phyloP scores from a whole-genome alignment of 2,113 vertebrate species.

The Cyanoliseus patagonus region DNA sequence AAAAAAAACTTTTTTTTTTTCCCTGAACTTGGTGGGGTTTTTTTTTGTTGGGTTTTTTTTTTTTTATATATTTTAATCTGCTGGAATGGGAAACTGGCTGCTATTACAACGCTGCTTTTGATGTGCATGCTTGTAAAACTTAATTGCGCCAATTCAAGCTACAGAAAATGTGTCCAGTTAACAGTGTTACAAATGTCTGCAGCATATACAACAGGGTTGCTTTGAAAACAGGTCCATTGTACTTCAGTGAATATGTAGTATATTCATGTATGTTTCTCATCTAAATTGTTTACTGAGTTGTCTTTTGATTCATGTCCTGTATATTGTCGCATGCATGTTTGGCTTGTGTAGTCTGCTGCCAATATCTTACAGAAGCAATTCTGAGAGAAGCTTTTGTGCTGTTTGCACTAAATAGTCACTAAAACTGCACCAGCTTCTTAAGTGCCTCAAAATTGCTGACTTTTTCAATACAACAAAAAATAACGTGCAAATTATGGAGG shows the following conservation, averaged over 20 bases:
- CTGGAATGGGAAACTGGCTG: not conserved
- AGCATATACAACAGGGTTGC: not conserved
- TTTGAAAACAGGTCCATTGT: not conserved
- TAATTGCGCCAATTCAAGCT: not conserved
- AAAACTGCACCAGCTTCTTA: not conserved
- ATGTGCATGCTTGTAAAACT: not conserved
- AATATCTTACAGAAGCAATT: not conserved
- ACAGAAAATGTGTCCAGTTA: not conserved
- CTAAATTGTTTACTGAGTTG: not conserved
- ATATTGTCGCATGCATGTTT: not conserved
- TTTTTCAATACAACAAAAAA: not conserved
- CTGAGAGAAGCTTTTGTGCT: not conserved
- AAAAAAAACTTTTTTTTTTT: not conserved
- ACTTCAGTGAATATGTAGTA: not conserved
- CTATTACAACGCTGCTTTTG: not conserved
- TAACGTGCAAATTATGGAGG: not conserved
- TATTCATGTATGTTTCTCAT: not conserved
- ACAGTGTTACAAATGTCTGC: not conserved
- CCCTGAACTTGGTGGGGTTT: not conserved
- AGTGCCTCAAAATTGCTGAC: not conserved
- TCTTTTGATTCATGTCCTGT: not conserved
- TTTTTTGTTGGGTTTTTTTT: not conserved
- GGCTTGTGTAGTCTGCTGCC: rapidly evolving
- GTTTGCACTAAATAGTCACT: not conserved
- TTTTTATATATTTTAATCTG: not conserved